Evolutionary conservation across 1,140 invertebrate genomes (phyloP).

Genomic region (Eulimnadia texana): DNA sequence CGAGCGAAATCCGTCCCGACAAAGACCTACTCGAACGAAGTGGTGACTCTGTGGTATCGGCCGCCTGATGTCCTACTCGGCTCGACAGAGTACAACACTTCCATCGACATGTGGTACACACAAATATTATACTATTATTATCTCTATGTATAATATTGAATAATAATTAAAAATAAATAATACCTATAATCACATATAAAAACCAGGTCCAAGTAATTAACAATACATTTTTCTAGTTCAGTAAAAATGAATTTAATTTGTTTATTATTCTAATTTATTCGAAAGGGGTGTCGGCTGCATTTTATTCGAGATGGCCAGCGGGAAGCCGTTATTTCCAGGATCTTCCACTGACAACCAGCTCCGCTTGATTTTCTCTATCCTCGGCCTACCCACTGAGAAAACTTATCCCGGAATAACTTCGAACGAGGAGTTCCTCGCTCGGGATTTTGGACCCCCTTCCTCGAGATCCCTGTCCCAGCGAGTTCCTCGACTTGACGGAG

Average conservation of each 20-base stretch:
- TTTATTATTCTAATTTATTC: background rate
- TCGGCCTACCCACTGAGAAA: conserved; percentile 41
- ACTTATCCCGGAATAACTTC: conserved; percentile 35
- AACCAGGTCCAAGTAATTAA: too few species aligned
- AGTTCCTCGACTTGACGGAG: conserved; percentile 40
- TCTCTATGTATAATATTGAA: too few species aligned
- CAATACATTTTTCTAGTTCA: too few species aligned
- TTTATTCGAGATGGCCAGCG: conserved; percentile 54
- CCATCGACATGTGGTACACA: conserved; percentile 54
- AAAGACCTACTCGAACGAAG: conserved; percentile 61
- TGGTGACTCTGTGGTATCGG: conserved; percentile 59
- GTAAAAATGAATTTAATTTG: background rate
- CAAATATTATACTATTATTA: background rate
- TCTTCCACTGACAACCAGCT: conserved; percentile 49
- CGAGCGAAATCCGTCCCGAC: conserved; percentile 56
- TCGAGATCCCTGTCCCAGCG: conserved; percentile 38
- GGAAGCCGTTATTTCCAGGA: conserved; percentile 50
- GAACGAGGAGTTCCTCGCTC: conserved; percentile 36
- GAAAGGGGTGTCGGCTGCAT: conserved; percentile 59
- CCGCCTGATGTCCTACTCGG: conserved; percentile 55
- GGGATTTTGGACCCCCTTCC: conserved; percentile 34
- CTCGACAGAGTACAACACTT: conserved; percentile 51
- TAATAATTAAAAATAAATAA: too few species aligned
- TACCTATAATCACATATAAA: too few species aligned
- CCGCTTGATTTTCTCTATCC: conserved; percentile 40